Percentiles rank a stretch among this genome's conserved stretches.
phyloP scores from a whole-genome alignment of 2,888 invertebrate species.

The Aspidiotus rigidus region DNA sequence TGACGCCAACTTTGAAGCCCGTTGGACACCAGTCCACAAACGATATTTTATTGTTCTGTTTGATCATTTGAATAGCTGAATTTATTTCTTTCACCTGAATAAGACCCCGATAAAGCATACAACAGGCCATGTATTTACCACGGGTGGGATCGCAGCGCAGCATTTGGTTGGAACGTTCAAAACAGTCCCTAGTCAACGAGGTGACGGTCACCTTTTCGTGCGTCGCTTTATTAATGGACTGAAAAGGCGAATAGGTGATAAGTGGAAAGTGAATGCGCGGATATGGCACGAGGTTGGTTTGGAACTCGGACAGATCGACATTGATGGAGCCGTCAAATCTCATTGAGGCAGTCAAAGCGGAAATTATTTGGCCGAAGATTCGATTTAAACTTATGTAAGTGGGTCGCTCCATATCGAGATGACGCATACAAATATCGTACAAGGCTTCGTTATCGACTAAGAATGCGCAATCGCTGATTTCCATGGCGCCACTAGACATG shows the following conservation, averaged over 20 bases:
- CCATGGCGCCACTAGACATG: constrained; percentile 14
- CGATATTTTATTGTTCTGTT: constrained; percentile 11
- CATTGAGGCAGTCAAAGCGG: constrained; percentile 23
- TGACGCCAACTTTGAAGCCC: constrained; percentile 21
- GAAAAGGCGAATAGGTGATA: constrained; percentile 12
- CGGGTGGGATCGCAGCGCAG: constrained; percentile 9
- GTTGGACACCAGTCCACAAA: constrained; percentile 24
- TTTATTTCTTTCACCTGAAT: constrained; percentile 18
- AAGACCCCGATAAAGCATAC: constrained; percentile 20
- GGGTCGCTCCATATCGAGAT: constrained; percentile 18
- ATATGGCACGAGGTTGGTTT: constrained; percentile 23
- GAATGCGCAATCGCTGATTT: constrained; percentile 22
- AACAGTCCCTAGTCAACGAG: constrained; percentile 1
- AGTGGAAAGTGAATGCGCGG: constrained; percentile 18
- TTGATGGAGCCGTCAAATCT: constrained; percentile 25
- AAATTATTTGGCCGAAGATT: constrained; percentile 21
- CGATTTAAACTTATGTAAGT: constrained; percentile 20
- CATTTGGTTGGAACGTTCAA: constrained; percentile 16
- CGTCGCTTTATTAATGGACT: constrained; percentile 9
- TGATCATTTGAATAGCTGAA: constrained; percentile 17
- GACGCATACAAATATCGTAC: constrained; percentile 19
- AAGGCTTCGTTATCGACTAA: constrained; percentile 22
- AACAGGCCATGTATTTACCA: constrained; percentile 20
- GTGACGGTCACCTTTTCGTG: constrained; percentile 23
- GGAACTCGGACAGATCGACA: constrained; percentile 25